Conservation (phyloP, 2,113 vertebrate genomes). For the Cheilinus undulatus region DNA sequence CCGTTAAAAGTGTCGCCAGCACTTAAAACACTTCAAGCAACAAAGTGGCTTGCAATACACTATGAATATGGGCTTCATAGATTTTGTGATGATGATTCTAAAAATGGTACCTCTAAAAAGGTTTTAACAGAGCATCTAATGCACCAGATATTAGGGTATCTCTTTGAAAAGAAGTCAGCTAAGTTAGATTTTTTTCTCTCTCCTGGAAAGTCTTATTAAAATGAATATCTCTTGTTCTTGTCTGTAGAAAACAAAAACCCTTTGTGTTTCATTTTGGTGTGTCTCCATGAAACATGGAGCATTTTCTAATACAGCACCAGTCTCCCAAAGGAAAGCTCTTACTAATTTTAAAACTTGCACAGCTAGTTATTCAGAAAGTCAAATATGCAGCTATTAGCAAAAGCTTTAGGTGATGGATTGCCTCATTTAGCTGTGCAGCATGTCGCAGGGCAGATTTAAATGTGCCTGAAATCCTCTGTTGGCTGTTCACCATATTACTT, state of each 20-base stretch:
- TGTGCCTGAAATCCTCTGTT: conserved; percentile 25
- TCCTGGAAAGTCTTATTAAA: no score
- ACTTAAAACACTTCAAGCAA: no score
- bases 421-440: conserved; percentile 46
- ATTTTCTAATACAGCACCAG: background rate
- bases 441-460: conserved; percentile 27
- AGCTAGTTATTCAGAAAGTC: conserved; percentile 39
- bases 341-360: conserved; percentile 32
- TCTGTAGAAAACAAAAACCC: background rate
- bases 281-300: background rate
- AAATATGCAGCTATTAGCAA: conserved; percentile 37
- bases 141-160: no score
- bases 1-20: no score
- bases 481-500: conserved; percentile 21
- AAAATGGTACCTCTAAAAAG: no score
- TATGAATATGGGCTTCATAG: no score
- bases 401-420: conserved; percentile 46
- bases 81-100: no score
- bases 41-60: no score
- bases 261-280: background rate
- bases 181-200: no score
- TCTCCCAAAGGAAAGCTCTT: conserved; percentile 8
- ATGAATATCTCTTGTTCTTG: background rate
- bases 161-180: no score
- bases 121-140: no score